Evolutionary conservation across 2,113 vertebrate species (phyloP), one percentile per base, ranked within the genome.

Genomic region (Zosterops borbonicus): DNA sequence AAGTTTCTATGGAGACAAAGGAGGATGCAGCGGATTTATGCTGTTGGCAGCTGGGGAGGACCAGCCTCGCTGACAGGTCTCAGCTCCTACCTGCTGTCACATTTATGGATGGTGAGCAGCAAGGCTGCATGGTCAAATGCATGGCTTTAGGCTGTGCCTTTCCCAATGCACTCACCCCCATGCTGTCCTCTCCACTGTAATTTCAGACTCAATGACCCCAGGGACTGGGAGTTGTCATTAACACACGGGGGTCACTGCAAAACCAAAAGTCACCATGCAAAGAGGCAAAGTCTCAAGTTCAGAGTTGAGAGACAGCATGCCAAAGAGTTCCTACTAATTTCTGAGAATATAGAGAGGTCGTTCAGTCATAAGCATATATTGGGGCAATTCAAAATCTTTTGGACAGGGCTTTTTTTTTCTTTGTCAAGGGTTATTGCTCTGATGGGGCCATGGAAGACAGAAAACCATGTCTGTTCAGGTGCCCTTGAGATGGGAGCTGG

Each of bases 101-200:
- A 2, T 35, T 23, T 46, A 25, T 0, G 8, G 42, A 56, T 21
- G 42, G 22, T 39, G 58, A 89, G 14, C 37, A 69, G 28, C 55
- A 90, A 9, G 3, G 4, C 31, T 11, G 4, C 41, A 8, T 0
- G 2, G 35, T 6, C 3, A 5, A 52, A 64, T 0, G 4, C 0
- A 0, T 35, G 49, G 20, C 37, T 88, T 29, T 60, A 33, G 49
- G 39, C 28, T 1, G 0, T 47, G 53, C 7, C 11, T 65, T 82
- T 79, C 46, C 23, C 7, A 23, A 7, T 41, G 58, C 83, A 9
- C 28, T 64, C 16, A 41, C 2, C 5, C 22, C 3, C 7, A 1
- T 15, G 6, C 25, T 62, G 14, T 4, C 4, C 15, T 5, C 2
- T 19, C 9, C 0, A 0, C 21, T 19, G 0, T 20, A 58, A 69